Conservation (phyloP, 2,797 vertebrate genomes). For the Hirundo rustica region DNA sequence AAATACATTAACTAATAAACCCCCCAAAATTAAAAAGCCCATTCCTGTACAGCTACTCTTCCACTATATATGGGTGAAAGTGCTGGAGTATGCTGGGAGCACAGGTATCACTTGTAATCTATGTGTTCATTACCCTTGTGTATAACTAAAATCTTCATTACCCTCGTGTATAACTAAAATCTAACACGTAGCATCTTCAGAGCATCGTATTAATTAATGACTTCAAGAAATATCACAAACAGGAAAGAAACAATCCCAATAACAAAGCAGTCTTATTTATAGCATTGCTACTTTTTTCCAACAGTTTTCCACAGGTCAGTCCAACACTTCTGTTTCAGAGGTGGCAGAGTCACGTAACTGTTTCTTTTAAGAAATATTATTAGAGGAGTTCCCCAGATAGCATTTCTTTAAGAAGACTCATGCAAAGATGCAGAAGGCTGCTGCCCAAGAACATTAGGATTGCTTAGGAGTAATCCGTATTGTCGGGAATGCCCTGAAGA, state of each 20-base stretch:
- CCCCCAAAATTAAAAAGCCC: neutral
- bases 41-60: neutral
- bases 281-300: neutral
- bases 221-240: neutral
- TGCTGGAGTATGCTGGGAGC: neutral
- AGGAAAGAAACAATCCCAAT: neutral
- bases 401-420: neutral
- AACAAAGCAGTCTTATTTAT: neutral
- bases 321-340: neutral
- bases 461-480: neutral
- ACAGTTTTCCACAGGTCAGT: neutral
- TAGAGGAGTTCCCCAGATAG: neutral
- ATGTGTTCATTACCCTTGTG: neutral
- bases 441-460: neutral
- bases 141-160: neutral
- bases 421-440: neutral
- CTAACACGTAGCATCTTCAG: neutral
- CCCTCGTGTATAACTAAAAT: neutral
- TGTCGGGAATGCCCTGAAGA: conserved; percentile 25
- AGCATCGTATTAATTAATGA: neutral
- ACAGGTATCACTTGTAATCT: neutral
- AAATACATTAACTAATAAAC: neutral
- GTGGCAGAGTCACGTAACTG: neutral
- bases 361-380: neutral
- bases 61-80: neutral